These are phyloP conservation scores for Limnephilus marmoratus DNA, from an alignment of 2,888 invertebrate genomes.

Conservation along the genomic window DNA sequence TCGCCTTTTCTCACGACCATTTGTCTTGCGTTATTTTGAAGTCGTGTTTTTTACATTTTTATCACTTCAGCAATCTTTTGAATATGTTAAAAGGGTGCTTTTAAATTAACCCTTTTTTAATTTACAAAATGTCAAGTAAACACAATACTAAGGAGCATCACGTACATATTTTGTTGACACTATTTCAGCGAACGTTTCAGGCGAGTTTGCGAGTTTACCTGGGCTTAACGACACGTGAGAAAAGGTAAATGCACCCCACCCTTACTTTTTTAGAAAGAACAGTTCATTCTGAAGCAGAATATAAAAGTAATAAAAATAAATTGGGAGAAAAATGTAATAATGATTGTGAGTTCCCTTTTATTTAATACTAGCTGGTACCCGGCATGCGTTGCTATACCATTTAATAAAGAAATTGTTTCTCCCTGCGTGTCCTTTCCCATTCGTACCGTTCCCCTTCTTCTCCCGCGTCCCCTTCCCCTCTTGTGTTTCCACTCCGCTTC, in stretches of 20 bases:
- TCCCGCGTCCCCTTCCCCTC: too few species aligned
- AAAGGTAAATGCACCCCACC: not conserved
- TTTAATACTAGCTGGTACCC: too few species aligned
- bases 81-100: not conserved
- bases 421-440: too few species aligned
- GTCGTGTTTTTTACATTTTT: too few species aligned
- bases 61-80: not conserved
- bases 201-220: not conserved
- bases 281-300: not conserved
- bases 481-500: too few species aligned
- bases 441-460: too few species aligned
- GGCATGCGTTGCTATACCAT: too few species aligned
- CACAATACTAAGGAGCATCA: not conserved
- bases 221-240: not conserved
- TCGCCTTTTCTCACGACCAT: too few species aligned
- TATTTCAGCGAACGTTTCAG: not conserved
- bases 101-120: not conserved
- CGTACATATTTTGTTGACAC: conserved; percentile 2
- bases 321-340: not conserved
- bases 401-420: too few species aligned
- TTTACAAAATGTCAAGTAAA: not conserved
- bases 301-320: not conserved
- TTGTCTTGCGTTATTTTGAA: too few species aligned
- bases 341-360: not conserved
- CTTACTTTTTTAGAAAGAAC: not conserved